These are phyloP conservation scores for Uropetala carovei DNA, from an alignment of 2,888 invertebrate genomes.

Conservation along the genomic window DNA sequence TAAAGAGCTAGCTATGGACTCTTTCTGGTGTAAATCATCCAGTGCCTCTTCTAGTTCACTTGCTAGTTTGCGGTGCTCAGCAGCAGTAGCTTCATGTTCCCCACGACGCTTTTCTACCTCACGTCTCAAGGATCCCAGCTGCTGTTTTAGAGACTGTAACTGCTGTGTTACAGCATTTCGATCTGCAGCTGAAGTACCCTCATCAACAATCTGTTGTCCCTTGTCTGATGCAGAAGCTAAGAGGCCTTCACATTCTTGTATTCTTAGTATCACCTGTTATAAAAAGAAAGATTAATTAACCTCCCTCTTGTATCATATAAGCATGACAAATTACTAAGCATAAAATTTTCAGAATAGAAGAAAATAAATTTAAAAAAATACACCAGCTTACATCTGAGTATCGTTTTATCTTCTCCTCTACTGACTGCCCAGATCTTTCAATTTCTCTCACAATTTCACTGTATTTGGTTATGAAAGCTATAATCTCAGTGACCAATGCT, in stretches of 20 bases:
- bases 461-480: constrained; percentile 91
- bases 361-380: background rate
- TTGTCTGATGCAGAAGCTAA: constrained; percentile 93
- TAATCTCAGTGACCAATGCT: constrained; percentile 90
- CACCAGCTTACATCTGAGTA: constrained; percentile 82
- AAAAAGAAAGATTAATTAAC: background rate
- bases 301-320: background rate
- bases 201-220: constrained; percentile 94
- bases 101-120: constrained; percentile 91
- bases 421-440: constrained; percentile 87
- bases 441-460: constrained; percentile 90
- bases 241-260: constrained; percentile 93
- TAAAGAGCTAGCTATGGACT: constrained; percentile 87
- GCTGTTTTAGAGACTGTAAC: constrained; percentile 90
- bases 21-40: constrained; percentile 89
- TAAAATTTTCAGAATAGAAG: background rate
- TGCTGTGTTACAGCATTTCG: constrained; percentile 92
- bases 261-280: constrained; percentile 82
- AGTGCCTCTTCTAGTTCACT: constrained; percentile 89
- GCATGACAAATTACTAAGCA: background rate
- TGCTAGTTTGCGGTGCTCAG: constrained; percentile 90
- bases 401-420: constrained; percentile 91
- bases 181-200: constrained; percentile 88
- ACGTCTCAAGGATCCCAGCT: constrained; percentile 86
- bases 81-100: constrained; percentile 91